Conservation (phyloP, 1,140 invertebrate genomes). For the Berghia stephanieae region DNA sequence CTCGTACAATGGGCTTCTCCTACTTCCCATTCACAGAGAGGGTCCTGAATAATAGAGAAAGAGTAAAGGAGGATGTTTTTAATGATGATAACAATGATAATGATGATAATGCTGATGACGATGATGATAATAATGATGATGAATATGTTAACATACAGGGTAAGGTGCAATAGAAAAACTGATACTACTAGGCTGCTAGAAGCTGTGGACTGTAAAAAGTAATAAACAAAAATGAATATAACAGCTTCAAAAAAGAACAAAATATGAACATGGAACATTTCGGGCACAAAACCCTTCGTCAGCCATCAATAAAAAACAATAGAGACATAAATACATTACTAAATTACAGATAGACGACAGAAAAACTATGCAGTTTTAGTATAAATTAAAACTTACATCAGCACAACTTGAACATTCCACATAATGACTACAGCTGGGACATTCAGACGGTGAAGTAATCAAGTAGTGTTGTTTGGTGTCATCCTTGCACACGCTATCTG, state of each 20-base stretch:
- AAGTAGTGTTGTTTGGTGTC: constrained; percentile 33
- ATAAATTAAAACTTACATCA: constrained; percentile 37
- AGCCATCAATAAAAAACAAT: too few relatives aligned
- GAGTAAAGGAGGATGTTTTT: background rate
- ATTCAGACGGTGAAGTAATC: constrained; percentile 76
- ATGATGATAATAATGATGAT: too few relatives aligned
- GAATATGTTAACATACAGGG: too few relatives aligned
- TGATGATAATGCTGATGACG: background rate
- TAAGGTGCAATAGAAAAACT: background rate
- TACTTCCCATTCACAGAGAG: constrained; percentile 85
- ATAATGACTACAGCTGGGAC: constrained; percentile 83
- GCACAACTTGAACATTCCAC: constrained; percentile 54
- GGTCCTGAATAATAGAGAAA: constrained; percentile 62
- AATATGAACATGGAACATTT: too few relatives aligned
- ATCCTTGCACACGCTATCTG: constrained; percentile 21
- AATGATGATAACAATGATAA: background rate
- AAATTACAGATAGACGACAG: too few relatives aligned
- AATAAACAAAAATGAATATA: too few relatives aligned
- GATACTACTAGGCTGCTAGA: background rate
- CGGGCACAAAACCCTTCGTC: too few relatives aligned
- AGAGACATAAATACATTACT: too few relatives aligned
- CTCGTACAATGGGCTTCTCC: constrained; percentile 84
- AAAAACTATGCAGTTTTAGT: too few relatives aligned
- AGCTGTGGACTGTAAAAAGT: too few relatives aligned
- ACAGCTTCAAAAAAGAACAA: too few relatives aligned